Percentiles rank a stretch among this genome's conserved stretches.
phyloP scores from a whole-genome alignment of 2,888 invertebrate species.

The Metallyticus violacea region DNA sequence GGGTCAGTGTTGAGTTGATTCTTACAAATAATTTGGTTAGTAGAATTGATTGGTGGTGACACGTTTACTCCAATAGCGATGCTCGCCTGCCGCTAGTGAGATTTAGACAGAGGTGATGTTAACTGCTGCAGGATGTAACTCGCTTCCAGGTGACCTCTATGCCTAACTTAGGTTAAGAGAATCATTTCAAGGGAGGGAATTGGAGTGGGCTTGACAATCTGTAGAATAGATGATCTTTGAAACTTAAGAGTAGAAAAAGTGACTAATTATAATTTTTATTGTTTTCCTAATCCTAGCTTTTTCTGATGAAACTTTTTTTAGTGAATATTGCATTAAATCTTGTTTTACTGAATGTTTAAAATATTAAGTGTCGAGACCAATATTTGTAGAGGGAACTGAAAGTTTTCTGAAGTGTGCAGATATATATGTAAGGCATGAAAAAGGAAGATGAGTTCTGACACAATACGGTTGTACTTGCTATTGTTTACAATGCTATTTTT shows the following conservation, averaged over 20 bases:
- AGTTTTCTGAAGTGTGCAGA: too few species aligned
- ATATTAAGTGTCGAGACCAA: too few species aligned
- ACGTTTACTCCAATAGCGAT: slow-evolving; percentile 27
- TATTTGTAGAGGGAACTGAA: too few species aligned
- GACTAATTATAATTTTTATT: neutral
- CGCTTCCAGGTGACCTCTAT: slow-evolving; percentile 26
- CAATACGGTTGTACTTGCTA: too few species aligned
- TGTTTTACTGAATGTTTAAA: too few species aligned
- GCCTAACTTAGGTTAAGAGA: slow-evolving; percentile 20
- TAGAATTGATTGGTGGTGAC: slow-evolving; percentile 22
- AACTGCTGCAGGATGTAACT: slow-evolving; percentile 24
- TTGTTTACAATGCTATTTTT: too few species aligned
- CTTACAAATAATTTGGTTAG: slow-evolving; percentile 1
- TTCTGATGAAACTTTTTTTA: neutral
- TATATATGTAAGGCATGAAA: too few species aligned
- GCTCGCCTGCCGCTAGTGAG: slow-evolving; percentile 1
- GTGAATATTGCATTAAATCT: too few species aligned
- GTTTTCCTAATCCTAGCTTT: neutral
- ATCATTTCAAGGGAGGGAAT: neutral
- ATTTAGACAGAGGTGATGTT: slow-evolving; percentile 24
- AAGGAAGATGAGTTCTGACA: too few species aligned
- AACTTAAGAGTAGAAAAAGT: neutral
- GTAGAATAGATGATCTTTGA: neutral
- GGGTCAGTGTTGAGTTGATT: slow-evolving; percentile 5
- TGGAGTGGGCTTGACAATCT: neutral